Percentiles rank a stretch among this genome's conserved stretches.
These are phyloP conservation scores for Dasyornis broadbenti DNA, from an alignment of 2,113 vertebrate species.

Conservation along the genomic window DNA sequence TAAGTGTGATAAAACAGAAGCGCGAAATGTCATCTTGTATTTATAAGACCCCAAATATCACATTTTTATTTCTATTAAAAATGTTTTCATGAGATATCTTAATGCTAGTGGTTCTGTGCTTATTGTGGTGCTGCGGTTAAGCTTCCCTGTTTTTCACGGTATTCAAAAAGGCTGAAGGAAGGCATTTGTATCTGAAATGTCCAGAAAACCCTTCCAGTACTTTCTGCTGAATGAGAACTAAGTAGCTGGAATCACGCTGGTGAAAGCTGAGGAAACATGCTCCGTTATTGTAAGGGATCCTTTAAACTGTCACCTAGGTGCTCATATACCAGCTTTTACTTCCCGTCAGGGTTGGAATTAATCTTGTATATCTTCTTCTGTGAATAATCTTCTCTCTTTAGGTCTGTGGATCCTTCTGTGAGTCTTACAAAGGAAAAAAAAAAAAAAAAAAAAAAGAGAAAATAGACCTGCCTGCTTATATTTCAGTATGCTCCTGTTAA, in stretches of 20 bases:
- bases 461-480: not conserved
- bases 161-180: not conserved
- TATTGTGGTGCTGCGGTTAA: not conserved
- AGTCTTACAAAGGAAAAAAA: not conserved
- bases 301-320: not conserved
- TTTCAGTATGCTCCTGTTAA: not conserved
- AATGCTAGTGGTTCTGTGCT: not conserved
- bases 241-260: not conserved
- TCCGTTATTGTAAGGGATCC: not conserved
- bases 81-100: not conserved
- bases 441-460: not conserved
- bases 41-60: not conserved
- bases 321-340: not conserved
- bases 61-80: not conserved
- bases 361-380: not conserved
- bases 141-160: not conserved
- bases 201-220: not conserved
- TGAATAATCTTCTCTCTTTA: not conserved
- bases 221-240: not conserved
- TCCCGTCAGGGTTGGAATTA: not conserved
- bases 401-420: not conserved
- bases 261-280: not conserved
- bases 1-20: not conserved
- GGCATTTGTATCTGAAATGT: not conserved
- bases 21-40: rapidly evolving